phyloP scores from a whole-genome alignment of 2,113 vertebrate genomes.

The Machaerirhynchus nigripectus region DNA sequence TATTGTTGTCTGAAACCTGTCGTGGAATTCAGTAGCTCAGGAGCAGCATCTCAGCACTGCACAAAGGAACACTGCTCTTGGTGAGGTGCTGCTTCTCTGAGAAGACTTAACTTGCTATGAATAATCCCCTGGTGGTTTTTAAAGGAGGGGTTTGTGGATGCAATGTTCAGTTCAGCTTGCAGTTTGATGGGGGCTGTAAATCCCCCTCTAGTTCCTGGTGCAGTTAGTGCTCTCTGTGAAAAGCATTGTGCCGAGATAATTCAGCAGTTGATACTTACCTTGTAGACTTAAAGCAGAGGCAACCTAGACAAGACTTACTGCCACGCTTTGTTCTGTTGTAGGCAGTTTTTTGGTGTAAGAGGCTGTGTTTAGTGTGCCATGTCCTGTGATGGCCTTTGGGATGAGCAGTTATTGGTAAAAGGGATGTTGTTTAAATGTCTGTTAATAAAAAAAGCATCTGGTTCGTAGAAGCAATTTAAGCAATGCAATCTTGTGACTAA shows the following conservation, averaged over 20 bases:
- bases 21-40: not conserved
- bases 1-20: fast-evolving
- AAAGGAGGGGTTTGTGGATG: not conserved
- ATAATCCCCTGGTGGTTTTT: not conserved
- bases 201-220: not conserved
- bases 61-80: not conserved
- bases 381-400: fast-evolving
- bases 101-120: not conserved
- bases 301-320: not conserved
- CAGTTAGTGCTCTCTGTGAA: not conserved
- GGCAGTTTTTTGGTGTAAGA: not conserved
- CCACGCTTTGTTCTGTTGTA: not conserved
- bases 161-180: not conserved
- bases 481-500: not conserved
- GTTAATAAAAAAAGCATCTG: not conserved
- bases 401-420: not conserved
- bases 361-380: not conserved
- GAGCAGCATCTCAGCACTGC: fast-evolving
- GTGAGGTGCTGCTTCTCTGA: not conserved
- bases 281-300: not conserved
- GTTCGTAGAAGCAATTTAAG: not conserved
- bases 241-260: not conserved
- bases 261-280: not conserved
- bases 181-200: not conserved
- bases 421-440: not conserved